These are phyloP conservation scores for human (Homo sapiens) DNA, from an alignment of 2,113 vertebrate genomes.

Conservation along the genomic window DNA sequence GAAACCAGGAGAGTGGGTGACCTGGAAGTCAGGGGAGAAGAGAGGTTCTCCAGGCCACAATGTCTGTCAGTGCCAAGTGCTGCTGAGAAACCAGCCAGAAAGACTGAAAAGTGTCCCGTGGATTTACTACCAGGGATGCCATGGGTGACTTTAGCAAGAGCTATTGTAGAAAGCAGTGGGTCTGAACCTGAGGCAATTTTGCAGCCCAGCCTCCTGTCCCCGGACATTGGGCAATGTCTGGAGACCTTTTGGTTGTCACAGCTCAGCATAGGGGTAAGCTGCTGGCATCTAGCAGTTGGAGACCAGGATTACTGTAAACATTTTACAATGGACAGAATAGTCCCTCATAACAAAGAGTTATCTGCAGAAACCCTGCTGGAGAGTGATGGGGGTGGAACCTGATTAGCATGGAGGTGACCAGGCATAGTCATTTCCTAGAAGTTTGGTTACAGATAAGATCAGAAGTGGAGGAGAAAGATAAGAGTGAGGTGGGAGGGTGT, in stretches of 20 bases:
- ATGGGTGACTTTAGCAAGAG: background rate
- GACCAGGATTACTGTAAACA: background rate
- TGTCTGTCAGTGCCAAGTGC: background rate
- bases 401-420: background rate
- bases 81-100: background rate
- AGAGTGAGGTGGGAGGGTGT: background rate
- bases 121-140: background rate
- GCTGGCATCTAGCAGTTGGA: background rate
- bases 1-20: background rate
- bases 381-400: background rate
- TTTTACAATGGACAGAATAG: no score
- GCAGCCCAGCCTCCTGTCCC: background rate
- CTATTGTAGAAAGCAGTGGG: background rate
- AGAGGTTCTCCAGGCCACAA: background rate
- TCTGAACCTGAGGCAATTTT: background rate
- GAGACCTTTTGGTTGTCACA: background rate
- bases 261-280: rapidly evolving
- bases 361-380: background rate
- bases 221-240: background rate
- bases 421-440: background rate
- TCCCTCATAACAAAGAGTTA: background rate
- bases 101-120: background rate
- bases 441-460: background rate
- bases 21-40: background rate
- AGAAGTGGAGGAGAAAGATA: background rate